Percentiles rank a stretch among this genome's conserved stretches.
These are phyloP conservation scores for Eubasilissa splendida DNA, from an alignment of 2,888 invertebrate genomes.

Conservation along the genomic window DNA sequence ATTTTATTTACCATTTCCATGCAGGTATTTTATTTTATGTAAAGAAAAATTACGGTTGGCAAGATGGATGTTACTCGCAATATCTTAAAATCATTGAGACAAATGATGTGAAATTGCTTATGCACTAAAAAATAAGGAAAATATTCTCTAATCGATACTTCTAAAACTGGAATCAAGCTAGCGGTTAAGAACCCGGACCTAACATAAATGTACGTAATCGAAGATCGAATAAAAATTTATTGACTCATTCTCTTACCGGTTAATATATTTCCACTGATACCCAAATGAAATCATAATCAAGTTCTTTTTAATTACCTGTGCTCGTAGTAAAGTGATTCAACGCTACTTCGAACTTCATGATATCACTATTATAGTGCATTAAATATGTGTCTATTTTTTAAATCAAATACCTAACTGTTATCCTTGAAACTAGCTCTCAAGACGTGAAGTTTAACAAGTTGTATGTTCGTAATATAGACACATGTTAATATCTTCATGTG, in stretches of 20 bases:
- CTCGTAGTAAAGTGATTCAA: slow-evolving; percentile 47
- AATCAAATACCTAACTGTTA: neutral
- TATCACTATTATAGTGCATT: slow-evolving; percentile 39
- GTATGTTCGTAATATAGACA: too few relatives aligned
- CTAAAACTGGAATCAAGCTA: neutral
- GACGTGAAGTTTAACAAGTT: neutral
- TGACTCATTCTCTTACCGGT: slow-evolving; percentile 48
- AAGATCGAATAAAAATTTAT: slow-evolving; percentile 47
- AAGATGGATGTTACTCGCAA: too few relatives aligned
- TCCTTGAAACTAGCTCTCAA: slow-evolving; percentile 23
- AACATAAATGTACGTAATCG: neutral
- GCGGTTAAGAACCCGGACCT: slow-evolving; percentile 1
- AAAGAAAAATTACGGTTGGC: too few relatives aligned
- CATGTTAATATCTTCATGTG: too few relatives aligned
- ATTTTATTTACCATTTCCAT: too few relatives aligned
- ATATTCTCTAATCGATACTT: neutral
- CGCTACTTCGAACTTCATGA: slow-evolving; percentile 42
- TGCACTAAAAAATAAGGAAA: too few relatives aligned
- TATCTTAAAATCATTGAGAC: too few relatives aligned
- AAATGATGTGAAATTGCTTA: too few relatives aligned
- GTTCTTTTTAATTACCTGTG: slow-evolving; percentile 46
- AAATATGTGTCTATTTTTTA: neutral
- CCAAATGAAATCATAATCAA: slow-evolving; percentile 53
- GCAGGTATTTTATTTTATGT: too few relatives aligned
- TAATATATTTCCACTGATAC: slow-evolving; percentile 33